phyloP scores from a whole-genome alignment of 2,888 invertebrate genomes.

The Eulithis prunata region DNA sequence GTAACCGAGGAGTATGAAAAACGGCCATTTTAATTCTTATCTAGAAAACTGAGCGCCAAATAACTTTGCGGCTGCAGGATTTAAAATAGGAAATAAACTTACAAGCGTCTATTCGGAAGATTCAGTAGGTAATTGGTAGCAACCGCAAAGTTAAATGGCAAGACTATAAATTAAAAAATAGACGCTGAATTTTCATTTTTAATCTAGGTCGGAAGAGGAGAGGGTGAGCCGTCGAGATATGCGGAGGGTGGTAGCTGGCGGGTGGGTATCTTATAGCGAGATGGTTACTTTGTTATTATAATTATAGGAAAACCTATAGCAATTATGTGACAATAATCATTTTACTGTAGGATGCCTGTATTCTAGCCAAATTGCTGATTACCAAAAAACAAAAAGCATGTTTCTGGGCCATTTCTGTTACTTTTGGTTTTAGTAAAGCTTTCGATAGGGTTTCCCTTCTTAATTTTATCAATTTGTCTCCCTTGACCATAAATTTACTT shows the following conservation, averaged over 20 bases:
- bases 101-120: background rate
- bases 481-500: constrained; percentile 39
- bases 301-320: constrained; percentile 34
- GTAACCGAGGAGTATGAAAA: constrained; percentile 60
- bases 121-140: background rate
- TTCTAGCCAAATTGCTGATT: background rate
- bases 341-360: constrained; percentile 31
- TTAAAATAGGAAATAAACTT: background rate
- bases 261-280: constrained; percentile 74
- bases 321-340: constrained; percentile 36
- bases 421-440: constrained; percentile 3
- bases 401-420: background rate
- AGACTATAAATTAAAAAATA: constrained; percentile 65
- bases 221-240: constrained; percentile 69
- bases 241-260: constrained; percentile 79
- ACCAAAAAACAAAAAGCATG: background rate
- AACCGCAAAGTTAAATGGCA: constrained; percentile 19
- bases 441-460: constrained; percentile 1
- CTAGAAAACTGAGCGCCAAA: constrained; percentile 44
- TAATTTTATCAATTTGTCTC: constrained; percentile 16
- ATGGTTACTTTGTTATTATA: constrained; percentile 42
- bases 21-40: constrained; percentile 68
- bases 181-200: constrained; percentile 82
- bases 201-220: constrained; percentile 81
- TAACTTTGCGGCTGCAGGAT: constrained; percentile 19